Percentiles rank a stretch among this genome's conserved stretches.
These are phyloP conservation scores for Sarcophaga carnaria DNA, from an alignment of 2,888 invertebrate genomes.

Conservation along the genomic window DNA sequence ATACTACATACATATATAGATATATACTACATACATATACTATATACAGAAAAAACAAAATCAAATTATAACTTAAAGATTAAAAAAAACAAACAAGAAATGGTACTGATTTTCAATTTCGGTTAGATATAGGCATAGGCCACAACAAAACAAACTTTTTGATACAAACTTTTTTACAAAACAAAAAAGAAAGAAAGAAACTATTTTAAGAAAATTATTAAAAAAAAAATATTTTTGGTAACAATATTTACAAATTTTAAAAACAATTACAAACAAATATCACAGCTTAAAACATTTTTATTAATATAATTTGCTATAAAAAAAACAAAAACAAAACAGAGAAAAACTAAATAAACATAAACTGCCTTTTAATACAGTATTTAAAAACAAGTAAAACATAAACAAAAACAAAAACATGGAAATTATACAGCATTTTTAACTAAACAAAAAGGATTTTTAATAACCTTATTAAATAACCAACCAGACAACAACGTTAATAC, in stretches of 20 bases:
- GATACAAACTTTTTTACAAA: conserved; percentile 42
- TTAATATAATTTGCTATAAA: conserved; percentile 58
- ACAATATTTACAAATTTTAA: conserved; percentile 58
- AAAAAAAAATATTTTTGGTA: conserved; percentile 61
- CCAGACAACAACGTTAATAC: background rate
- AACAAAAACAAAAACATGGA: conserved; percentile 47
- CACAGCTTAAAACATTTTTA: conserved; percentile 34
- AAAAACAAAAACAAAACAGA: conserved; percentile 23
- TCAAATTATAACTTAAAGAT: conserved; percentile 3
- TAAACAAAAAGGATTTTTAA: conserved; percentile 40
- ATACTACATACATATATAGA: conserved; percentile 9
- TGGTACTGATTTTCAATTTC: conserved; percentile 58
- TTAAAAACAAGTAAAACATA: conserved; percentile 37
- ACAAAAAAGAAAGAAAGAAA: conserved; percentile 21
- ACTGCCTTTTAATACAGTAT: conserved; percentile 68
- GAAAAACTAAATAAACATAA: conserved; percentile 16
- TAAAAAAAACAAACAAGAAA: conserved; percentile 8
- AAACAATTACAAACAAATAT: conserved; percentile 28
- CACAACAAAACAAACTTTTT: conserved; percentile 37
- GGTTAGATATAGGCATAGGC: too few species aligned
- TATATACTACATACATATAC: conserved; percentile 1
- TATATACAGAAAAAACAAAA: background rate
- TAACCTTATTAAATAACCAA: background rate
- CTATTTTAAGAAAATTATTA: conserved; percentile 54
- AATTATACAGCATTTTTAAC: conserved; percentile 30